These are phyloP conservation scores for Agelastica alni DNA, from an alignment of 2,888 invertebrate species.

Conservation along the genomic window DNA sequence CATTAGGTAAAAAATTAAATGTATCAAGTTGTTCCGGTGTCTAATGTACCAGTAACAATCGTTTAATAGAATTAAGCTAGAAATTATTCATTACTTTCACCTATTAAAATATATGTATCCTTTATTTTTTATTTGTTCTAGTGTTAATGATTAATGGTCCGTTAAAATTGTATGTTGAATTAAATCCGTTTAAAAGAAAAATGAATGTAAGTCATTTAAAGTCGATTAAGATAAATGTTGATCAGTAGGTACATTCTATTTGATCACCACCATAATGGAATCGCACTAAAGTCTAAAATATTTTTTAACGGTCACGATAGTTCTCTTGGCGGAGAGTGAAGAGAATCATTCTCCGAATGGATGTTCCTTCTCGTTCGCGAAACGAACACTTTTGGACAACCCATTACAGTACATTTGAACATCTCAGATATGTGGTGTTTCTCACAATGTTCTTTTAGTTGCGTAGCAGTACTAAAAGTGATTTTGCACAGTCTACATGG, in stretches of 20 bases:
- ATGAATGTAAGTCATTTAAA: neutral
- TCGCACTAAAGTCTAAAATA: slow-evolving; percentile 50
- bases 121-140: too few species aligned
- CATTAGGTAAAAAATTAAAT: too few species aligned
- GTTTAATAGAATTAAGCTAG: too few species aligned
- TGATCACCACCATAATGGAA: slow-evolving; percentile 57
- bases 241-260: slow-evolving; percentile 40
- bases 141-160: too few species aligned
- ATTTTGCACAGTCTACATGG: slow-evolving; percentile 73
- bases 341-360: slow-evolving; percentile 71
- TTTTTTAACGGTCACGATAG: slow-evolving; percentile 55
- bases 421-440: slow-evolving; percentile 69
- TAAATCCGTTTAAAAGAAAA: neutral
- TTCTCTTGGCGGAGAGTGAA: slow-evolving; percentile 57
- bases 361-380: slow-evolving; percentile 77
- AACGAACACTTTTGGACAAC: slow-evolving; percentile 78
- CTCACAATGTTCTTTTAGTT: slow-evolving; percentile 75
- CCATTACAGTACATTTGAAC: slow-evolving; percentile 75
- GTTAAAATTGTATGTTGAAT: too few species aligned
- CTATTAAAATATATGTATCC: too few species aligned
- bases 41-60: too few species aligned
- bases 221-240: slow-evolving; percentile 31
- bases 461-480: slow-evolving; percentile 64
- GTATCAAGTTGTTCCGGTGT: too few species aligned
- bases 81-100: too few species aligned